Percentiles rank a stretch among this genome's conserved stretches.
Evolutionary conservation across 2,797 vertebrate genomes (phyloP).

Genomic region (Sebastes aleutianus): DNA sequence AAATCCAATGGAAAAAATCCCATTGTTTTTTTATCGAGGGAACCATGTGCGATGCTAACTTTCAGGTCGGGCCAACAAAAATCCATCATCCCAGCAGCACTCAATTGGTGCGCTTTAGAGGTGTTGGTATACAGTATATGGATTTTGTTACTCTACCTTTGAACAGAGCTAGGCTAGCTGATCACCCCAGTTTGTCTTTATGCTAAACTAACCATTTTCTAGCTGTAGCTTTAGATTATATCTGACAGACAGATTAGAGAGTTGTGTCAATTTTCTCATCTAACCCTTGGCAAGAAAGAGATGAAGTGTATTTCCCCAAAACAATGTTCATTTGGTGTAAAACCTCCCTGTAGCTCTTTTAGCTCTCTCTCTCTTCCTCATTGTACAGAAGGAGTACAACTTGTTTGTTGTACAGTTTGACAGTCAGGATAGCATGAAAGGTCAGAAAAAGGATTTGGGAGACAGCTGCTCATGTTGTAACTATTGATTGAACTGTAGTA

Average conservation of each 20-base stretch:
- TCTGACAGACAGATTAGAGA: too few species aligned
- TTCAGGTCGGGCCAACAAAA: background rate
- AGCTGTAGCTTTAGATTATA: background rate
- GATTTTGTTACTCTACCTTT: background rate
- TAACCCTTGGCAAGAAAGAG: background rate
- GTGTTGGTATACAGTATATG: background rate
- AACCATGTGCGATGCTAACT: too few species aligned
- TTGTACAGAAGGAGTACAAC: slow-evolving; percentile 10
- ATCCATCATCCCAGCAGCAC: background rate
- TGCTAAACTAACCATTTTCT: background rate
- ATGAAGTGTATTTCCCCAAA: background rate
- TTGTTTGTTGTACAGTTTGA: slow-evolving; percentile 33
- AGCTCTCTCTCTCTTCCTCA: background rate
- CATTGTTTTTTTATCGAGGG: too few species aligned
- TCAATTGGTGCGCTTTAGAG: background rate
- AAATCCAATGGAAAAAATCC: fast-evolving
- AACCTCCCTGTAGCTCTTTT: background rate
- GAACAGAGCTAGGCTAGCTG: background rate
- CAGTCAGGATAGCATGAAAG: slow-evolving; percentile 42
- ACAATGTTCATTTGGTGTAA: background rate
- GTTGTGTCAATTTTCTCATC: background rate
- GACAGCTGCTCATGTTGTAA: slow-evolving; percentile 64
- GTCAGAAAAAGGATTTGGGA: slow-evolving; percentile 61
- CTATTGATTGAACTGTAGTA: slow-evolving; percentile 65
- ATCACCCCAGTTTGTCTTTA: background rate